Evolutionary conservation across 2,113 vertebrate genomes (phyloP), one percentile per base, ranked within the genome.

Genomic region (Poecilia latipinna): DNA sequence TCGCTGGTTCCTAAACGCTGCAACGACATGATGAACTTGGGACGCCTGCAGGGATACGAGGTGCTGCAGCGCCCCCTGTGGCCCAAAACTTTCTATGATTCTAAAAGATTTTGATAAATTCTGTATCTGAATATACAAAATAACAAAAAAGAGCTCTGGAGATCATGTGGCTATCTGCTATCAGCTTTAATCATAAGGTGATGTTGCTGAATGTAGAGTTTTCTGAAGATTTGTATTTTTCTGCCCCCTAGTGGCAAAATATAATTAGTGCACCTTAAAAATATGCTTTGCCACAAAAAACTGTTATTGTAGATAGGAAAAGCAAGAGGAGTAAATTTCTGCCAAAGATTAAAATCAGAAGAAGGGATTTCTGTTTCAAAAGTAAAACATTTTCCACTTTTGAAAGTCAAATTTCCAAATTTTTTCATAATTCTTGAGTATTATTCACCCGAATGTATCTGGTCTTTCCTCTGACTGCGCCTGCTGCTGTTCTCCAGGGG

Each of bases 11-110:
- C 98, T 0, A 99, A 99, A 89, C 97, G 96, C 81, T 99, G 98
- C 91, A 99, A 99, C 64, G 97, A 99, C 89, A 99, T 99, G 97
- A 99, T 99, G 98, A 99, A 98, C 85, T 93, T 99, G 83, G 97
- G 98, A 37, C 96, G 98, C 29, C 94, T 99, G 82, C 97, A 99
- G 92, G 98, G 97, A 88, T 99, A 98, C 75, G 97, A 99, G 97
- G 98, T 99, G 91, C 61, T 12, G 3, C 51, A 24, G 22, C 24
- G 51, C 22, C 22, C 51, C 24, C 22, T 7, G 24, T 24, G 51
- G 51, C 51, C 8, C 24, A n/a, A 57, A 57, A 10, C 22, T 7
- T 22, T 54, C 17, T 57, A n/a, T 57, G 51, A n/a, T n/a, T 57
- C 7, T 10, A 11, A 2, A 8, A 57, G 51, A 57, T 10, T 57